Base-by-base conservation (phyloP, 2,797 vertebrate species). In the Hippoglossus hippoglossus region DNA sequence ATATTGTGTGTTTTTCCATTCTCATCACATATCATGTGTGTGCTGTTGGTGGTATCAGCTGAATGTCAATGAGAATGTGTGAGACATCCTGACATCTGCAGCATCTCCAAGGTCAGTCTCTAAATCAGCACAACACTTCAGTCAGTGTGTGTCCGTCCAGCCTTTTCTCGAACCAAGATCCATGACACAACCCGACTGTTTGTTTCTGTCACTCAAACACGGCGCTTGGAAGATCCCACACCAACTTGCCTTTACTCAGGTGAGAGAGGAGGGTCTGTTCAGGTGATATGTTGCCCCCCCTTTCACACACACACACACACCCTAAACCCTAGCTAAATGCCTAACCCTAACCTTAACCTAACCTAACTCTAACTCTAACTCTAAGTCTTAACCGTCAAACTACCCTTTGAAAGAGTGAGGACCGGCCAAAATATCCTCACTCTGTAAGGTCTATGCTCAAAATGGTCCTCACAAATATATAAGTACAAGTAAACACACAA, bases 81-180 rank as follows among this genome's bases (percentile, higher is more conserved):
- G 77, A 89, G 82, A 82, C 79, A 71, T 77, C 60, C 76, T 83
- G 91, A 87, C 91, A 89, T 89, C 88, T 73, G 55, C 76, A 75
- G 83, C 88, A 82, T 84, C 84, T 89, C 83, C 90, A 92, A 92
- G 90, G 91, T 92, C 90, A 87, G 71, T 26, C 66, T 90, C 71
- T 84, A 79, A 88, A 90, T 91, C 85, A 83, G 85, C 82, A 60
- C 55, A 21, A 12, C 58, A 61, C 68, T 88, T 75, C 73, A 81
- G 59, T 79, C 74, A 51, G 69, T 61, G 53, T 67, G 60, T 24
- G 70, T 84, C 74, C 76, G 80, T 82, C 83, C 71, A 71, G 63
- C 41, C 64, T 49, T 18, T 50, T 78, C 79, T 85, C 71, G 61
- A 71, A 67, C 73, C 34, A 68, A 78, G 53, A 84, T 76, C 67